Evolutionary conservation across 37 sponge, comb jelly and placozoan genomes (phyloP).

Genomic region (Tethya wilhelma): DNA sequence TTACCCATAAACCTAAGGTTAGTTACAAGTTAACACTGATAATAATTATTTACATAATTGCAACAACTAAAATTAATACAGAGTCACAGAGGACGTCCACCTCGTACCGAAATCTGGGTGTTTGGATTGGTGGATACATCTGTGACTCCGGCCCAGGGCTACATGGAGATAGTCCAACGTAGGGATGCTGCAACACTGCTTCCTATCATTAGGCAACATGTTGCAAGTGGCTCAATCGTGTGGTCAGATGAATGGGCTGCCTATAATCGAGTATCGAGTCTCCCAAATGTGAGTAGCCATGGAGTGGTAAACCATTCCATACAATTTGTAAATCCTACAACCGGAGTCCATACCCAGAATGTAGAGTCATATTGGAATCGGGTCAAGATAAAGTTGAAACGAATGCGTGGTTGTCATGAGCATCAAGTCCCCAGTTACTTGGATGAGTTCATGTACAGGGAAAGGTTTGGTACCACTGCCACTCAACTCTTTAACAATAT

Average conservation of each 20-base stretch:
- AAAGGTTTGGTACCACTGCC: constrained; percentile 29
- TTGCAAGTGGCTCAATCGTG: constrained; percentile 40
- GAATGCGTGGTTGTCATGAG: constrained; percentile 58
- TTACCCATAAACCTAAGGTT: constrained; percentile 61
- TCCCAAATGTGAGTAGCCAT: constrained; percentile 47
- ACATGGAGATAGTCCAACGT: constrained; percentile 59
- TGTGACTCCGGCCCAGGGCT: constrained; percentile 38
- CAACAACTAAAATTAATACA: not conserved
- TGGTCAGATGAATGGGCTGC: constrained; percentile 72
- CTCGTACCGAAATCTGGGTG: constrained; percentile 57
- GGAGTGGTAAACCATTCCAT: constrained; percentile 67
- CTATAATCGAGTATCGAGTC: constrained; percentile 21
- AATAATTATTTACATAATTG: not conserved
- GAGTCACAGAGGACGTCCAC: constrained; percentile 55
- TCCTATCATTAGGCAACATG: constrained; percentile 66
- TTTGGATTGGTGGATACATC: constrained; percentile 71
- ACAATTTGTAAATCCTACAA: constrained; percentile 53
- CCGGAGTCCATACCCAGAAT: constrained; percentile 68
- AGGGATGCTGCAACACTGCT: constrained; percentile 68
- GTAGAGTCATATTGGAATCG: constrained; percentile 73
- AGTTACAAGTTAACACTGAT: not conserved
- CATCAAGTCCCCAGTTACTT: constrained; percentile 57
- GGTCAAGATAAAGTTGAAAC: constrained; percentile 59
- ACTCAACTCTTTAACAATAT: constrained; percentile 5
- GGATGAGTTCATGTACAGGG: constrained; percentile 81